Percentiles rank a stretch among this genome's conserved stretches.
Conservation (phyloP, 2,113 vertebrate genomes). For the Erythrocercus mccallii region DNA sequence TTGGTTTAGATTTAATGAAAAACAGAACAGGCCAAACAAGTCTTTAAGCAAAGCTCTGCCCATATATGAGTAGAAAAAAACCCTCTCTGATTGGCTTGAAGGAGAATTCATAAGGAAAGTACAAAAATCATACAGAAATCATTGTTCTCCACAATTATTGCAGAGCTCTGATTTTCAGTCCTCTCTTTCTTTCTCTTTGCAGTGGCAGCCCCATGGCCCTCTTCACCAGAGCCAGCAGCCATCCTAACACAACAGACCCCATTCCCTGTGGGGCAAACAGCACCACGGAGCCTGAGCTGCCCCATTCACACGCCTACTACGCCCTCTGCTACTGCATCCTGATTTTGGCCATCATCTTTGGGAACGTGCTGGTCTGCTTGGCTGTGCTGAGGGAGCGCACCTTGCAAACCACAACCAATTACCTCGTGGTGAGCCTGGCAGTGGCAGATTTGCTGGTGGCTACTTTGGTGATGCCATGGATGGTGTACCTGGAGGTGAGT, state of each 20-base stretch:
- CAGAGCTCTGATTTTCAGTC: not conserved
- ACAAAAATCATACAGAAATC: not conserved
- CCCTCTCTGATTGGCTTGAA: not conserved
- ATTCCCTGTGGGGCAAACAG: constrained; percentile 68
- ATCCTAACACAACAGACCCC: constrained; percentile 74
- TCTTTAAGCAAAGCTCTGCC: not conserved
- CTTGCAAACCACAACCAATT: constrained; percentile 93
- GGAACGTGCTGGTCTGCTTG: constrained; percentile 88
- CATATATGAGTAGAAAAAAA: not conserved
- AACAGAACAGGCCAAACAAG: not conserved
- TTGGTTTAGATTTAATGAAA: not conserved
- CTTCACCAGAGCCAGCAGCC: constrained; percentile 72
- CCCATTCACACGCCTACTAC: constrained; percentile 77
- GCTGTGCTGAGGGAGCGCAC: constrained; percentile 86
- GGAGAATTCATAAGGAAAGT: not conserved
- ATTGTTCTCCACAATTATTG: not conserved
- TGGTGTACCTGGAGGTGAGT: constrained; percentile 94
- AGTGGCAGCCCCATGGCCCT: constrained; percentile 71
- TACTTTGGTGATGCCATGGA: constrained; percentile 93
- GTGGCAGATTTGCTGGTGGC: constrained; percentile 91
- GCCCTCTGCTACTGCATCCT: constrained; percentile 87
- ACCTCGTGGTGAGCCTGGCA: constrained; percentile 92
- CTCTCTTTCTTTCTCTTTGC: not conserved
- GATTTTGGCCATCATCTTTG: constrained; percentile 90
- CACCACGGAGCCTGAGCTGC: constrained; percentile 42